phyloP scores from a whole-genome alignment of 2,888 invertebrate species.

The Orthosia cruda region DNA sequence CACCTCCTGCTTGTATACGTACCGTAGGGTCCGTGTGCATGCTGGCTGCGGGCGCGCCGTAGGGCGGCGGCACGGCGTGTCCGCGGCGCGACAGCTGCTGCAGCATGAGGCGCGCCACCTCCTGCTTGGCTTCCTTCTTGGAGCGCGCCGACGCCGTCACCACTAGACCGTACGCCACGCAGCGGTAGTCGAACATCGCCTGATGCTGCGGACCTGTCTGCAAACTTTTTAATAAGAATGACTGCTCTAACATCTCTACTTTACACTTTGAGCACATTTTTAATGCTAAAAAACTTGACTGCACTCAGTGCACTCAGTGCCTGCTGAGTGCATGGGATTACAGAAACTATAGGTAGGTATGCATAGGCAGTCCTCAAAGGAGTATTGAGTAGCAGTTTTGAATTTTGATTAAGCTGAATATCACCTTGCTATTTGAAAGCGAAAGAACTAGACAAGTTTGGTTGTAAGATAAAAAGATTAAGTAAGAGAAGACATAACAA shows the following conservation, averaged over 20 bases:
- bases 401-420: no score
- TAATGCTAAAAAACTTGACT: background rate
- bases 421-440: no score
- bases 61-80: conserved; percentile 79
- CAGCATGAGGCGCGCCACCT: conserved; percentile 90
- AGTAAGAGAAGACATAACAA: no score
- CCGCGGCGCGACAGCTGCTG: conserved; percentile 81
- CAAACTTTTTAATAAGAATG: conserved; percentile 22
- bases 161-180: conserved; percentile 80
- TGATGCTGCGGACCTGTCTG: conserved; percentile 85
- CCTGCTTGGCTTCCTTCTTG: conserved; percentile 92
- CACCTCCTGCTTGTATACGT: conserved; percentile 63
- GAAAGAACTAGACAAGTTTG: no score
- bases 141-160: conserved; percentile 89
- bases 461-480: no score
- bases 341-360: no score
- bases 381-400: no score
- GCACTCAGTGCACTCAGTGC: background rate
- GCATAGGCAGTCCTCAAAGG: no score
- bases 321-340: no score
- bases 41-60: conserved; percentile 43
- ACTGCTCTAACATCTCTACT: background rate
- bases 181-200: conserved; percentile 87
- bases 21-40: conserved; percentile 37
- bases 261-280: background rate